These are phyloP conservation scores for Alligator sinensis DNA, from an alignment of 2,113 vertebrate genomes.

Conservation along the genomic window DNA sequence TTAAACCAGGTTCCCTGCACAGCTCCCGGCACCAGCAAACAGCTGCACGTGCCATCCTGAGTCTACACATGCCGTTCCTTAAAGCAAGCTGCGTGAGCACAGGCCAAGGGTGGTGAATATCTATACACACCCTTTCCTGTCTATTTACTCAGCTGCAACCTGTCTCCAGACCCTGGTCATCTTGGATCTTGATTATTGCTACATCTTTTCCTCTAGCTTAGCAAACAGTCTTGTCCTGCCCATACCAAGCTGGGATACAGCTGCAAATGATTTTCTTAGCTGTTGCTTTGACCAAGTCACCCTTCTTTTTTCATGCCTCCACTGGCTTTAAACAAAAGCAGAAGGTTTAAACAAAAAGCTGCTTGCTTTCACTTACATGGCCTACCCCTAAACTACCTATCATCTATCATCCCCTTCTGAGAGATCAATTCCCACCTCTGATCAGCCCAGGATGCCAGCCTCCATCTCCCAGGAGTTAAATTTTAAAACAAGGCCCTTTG, in stretches of 20 bases:
- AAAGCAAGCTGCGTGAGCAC: too few relatives aligned
- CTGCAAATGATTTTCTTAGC: background rate
- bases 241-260: background rate
- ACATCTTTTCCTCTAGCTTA: background rate
- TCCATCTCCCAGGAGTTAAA: background rate
- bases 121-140: background rate
- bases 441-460: background rate
- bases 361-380: background rate
- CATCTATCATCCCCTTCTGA: background rate
- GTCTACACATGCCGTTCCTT: too few relatives aligned
- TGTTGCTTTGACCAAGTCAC: background rate
- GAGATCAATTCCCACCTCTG: background rate
- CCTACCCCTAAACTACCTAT: background rate
- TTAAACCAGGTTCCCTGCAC: too few relatives aligned
- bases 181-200: background rate
- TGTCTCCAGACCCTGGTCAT: background rate
- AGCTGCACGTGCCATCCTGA: too few relatives aligned
- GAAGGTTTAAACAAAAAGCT: background rate
- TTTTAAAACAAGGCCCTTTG: background rate
- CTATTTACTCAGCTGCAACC: background rate
- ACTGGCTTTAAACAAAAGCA: too few relatives aligned
- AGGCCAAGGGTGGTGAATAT: too few relatives aligned
- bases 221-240: background rate
- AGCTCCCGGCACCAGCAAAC: too few relatives aligned
- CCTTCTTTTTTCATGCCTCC: background rate